phyloP scores from a whole-genome alignment of 2,113 vertebrate genomes.

The mouse (Mus musculus) region DNA sequence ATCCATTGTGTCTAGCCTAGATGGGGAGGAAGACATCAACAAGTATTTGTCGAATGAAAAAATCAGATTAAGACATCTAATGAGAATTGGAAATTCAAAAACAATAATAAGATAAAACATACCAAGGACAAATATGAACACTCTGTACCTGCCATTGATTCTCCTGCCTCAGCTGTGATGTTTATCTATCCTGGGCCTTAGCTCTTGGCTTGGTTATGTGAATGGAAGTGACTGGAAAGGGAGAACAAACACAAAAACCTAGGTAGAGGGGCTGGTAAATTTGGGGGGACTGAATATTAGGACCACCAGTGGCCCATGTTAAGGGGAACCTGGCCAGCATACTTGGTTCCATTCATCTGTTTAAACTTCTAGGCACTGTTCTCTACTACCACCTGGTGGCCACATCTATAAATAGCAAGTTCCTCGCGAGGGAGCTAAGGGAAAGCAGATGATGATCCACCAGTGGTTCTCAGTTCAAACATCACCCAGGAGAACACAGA shows the following conservation, averaged over 20 bases:
- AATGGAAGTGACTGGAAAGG: not conserved
- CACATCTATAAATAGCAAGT: conserved; percentile 36
- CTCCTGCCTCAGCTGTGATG: not conserved
- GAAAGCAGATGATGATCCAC: not conserved
- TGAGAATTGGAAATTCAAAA: not conserved
- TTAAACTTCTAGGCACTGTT: conserved; percentile 35
- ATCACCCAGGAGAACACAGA: not conserved
- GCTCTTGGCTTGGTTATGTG: not conserved
- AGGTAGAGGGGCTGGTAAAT: not conserved
- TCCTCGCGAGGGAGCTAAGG: not conserved
- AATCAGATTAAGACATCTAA: not conserved
- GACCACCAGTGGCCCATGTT: not conserved
- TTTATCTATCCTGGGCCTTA: not conserved
- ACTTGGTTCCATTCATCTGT: not conserved
- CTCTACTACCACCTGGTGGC: conserved; percentile 76
- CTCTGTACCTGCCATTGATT: not conserved
- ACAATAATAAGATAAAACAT: not conserved
- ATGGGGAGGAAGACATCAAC: not conserved
- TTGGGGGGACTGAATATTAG: not conserved
- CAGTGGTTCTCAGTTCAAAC: not conserved
- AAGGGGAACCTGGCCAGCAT: not conserved
- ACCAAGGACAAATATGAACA: not conserved
- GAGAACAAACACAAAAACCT: not conserved
- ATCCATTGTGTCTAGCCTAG: not conserved
- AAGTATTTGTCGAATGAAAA: not conserved